Base-by-base conservation (phyloP, 2,888 invertebrate species). In the Myopa testacea region DNA sequence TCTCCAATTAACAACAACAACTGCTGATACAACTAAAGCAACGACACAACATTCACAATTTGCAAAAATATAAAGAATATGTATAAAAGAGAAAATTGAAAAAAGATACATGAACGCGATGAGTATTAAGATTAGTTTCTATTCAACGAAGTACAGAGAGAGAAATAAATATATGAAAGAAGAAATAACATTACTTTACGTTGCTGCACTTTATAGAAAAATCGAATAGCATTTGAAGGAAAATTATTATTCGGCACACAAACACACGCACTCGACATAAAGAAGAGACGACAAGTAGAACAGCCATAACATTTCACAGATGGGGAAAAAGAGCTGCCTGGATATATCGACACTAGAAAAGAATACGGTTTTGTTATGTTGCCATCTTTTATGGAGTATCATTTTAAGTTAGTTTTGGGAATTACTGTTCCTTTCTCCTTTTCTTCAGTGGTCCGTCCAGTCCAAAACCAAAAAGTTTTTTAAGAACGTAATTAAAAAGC, bases 1-100 rank as follows among this genome's bases (percentile, higher is more conserved):
- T 67, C 75, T 75, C 67, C 58, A 75, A 75, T 67, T 67, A 52
- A 19, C 76, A 63, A 68, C 67, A 68, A 60, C 45, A 40, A 73
- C 73, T 40, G n/a, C 71, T 58, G 72, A 14, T 5, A 16, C 71
- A 60, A 67, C 65, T 70, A 68, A 58, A 45, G 5, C 70, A 67
- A 62, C 76, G 76, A 38, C 52, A 74, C 70, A 58, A 72, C 60
- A 60, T 55, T 45, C 10, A 6, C 55, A 52, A 34, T n/a, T 52
- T 50, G 26, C 62, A 37, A 8, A 16, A 60, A 38, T 10, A 8
- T 40, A 38, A 50, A 40, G 38, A 72, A 60, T 14, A n/a, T 37
- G 50, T 50, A 12, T 38, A 58, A n/a, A 37, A 71, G 19, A 60
- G 19, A 58, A 60, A 14, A 60, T 14, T 16, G 7, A 6, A 71